A percentile compares a stretch with the other conserved stretches of the same genome.
Evolutionary conservation across 2,888 invertebrate species (phyloP).

Genomic region (Drosophila paranaensis): DNA sequence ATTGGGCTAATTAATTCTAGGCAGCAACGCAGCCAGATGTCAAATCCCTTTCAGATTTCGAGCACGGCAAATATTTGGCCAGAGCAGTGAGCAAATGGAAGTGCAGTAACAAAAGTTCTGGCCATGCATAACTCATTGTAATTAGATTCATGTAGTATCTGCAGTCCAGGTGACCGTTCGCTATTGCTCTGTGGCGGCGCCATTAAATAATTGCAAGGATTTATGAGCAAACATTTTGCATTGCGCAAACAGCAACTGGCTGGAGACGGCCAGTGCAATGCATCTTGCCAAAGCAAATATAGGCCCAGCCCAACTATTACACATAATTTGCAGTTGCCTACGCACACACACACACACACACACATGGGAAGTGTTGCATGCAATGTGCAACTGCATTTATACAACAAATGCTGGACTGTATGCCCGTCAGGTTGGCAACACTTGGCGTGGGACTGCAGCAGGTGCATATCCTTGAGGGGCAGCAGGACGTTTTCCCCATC

Average conservation of each 20-base stretch:
- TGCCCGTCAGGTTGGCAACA: conserved; percentile 33
- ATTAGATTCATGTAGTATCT: conserved; percentile 56
- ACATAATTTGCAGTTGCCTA: conserved; percentile 67
- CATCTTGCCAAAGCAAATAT: conserved; percentile 68
- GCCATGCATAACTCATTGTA: conserved; percentile 75
- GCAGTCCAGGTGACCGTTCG: conserved; percentile 39
- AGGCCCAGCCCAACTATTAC: conserved; percentile 68
- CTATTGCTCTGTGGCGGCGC: conserved; percentile 60
- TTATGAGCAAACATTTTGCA: conserved; percentile 73
- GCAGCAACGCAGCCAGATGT: conserved; percentile 6
- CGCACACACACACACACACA: conserved; percentile 34
- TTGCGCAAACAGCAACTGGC: conserved; percentile 35
- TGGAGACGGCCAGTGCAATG: conserved; percentile 42
- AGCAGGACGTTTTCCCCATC: conserved; percentile 2
- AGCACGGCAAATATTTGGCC: conserved; percentile 45
- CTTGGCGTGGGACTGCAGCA: conserved; percentile 10
- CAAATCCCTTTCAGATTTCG: conserved; percentile 46
- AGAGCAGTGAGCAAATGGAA: conserved; percentile 35
- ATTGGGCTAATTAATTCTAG: conserved; percentile 49
- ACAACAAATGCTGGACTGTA: conserved; percentile 53
- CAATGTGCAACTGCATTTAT: conserved; percentile 68
- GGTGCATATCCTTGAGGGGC: not conserved
- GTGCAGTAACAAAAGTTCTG: conserved; percentile 44
- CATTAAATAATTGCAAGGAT: conserved; percentile 77
- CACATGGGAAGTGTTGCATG: conserved; percentile 37